A percentile compares a stretch with the other conserved stretches of the same genome.
Evolutionary conservation across 2,888 invertebrate genomes (phyloP).

Genomic region (Hirtodrosophila cameraria): DNA sequence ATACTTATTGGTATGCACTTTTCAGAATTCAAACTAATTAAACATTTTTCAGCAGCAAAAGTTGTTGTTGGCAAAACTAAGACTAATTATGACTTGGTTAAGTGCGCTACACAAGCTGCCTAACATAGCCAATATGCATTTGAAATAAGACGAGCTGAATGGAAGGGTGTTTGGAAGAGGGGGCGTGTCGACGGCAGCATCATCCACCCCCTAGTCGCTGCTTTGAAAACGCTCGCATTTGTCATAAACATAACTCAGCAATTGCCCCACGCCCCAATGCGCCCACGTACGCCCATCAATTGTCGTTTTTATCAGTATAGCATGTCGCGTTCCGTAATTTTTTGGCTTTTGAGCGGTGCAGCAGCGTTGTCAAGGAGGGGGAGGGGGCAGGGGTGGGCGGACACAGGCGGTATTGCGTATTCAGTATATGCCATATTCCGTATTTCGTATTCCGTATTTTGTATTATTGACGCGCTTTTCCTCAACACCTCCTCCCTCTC

Average conservation of each 20-base stretch:
- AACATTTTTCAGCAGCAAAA: no score
- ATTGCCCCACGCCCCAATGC: slow-evolving; percentile 77
- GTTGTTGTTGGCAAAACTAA: no score
- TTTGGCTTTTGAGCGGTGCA: slow-evolving; percentile 38
- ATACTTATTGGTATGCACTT: no score
- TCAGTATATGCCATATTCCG: slow-evolving; percentile 20
- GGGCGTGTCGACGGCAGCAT: slow-evolving; percentile 27
- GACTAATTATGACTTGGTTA: no score
- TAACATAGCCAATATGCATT: not conserved
- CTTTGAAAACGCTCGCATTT: slow-evolving; percentile 58
- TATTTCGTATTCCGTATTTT: slow-evolving; percentile 35
- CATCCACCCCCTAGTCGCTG: slow-evolving; percentile 35
- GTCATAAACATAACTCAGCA: slow-evolving; percentile 79
- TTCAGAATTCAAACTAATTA: no score
- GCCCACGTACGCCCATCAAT: slow-evolving; percentile 77
- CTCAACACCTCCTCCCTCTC: not conserved
- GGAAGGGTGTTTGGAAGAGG: no score
- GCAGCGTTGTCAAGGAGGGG: not conserved
- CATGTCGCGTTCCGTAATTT: slow-evolving; percentile 70
- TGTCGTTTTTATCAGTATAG: slow-evolving; percentile 76
- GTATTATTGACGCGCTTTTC: slow-evolving; percentile 50
- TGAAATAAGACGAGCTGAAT: no score
- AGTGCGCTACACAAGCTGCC: no score
- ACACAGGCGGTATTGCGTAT: slow-evolving; percentile 17
- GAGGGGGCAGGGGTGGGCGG: not conserved